Evolutionary conservation across 2,113 vertebrate species (phyloP), one percentile per base, ranked within the genome.

Genomic region (Anas platyrhynchos): DNA sequence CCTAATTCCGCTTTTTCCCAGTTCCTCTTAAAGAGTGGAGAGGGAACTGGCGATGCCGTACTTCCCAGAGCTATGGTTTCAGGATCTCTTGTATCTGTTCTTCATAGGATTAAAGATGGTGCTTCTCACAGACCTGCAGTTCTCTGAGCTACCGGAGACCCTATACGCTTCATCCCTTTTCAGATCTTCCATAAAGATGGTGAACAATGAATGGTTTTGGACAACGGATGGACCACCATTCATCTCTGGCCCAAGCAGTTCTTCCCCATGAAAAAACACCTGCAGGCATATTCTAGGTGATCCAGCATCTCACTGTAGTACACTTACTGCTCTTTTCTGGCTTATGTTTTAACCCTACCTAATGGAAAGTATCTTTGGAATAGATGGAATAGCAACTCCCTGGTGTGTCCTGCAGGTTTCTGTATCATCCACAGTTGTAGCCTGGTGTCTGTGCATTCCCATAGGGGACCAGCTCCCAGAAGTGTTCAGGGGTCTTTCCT

Each of bases 301-400:
- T 38, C 5, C 20, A 38, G 71, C 66, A 38, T 54, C 79, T 79
- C 16, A 15, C 71, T 85, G 41, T 38, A 58, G 50, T 25, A 43
- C 26, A n/a, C 75, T 90, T 82, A 58, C n/a, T 62, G 23, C 62
- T 88, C 13, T 20, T 90, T 90, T 85, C 66, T 92, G 66, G 31
- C 41, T 82, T 54, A 36, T 74, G 44, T 78, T 82, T 72, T 85
- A 90, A 67, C 79, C 62, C 46, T 54, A 63, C 41, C 71, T 85
- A 59, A 62, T 6, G 38, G 55, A 62, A 85, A 26, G 9, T 59
- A 26, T 62, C 41, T 75, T 79, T 55, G 75, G 41, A 63, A 54
- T 7, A 79, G 71, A 71, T 48, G 29, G 61, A 52, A 1, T 76
- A 73, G 34, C n/a, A 61, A 8, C 34, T 76, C n/a, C 31, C 16